phyloP scores from a whole-genome alignment of 1,140 invertebrate species.

The Scylla paramamosain region DNA sequence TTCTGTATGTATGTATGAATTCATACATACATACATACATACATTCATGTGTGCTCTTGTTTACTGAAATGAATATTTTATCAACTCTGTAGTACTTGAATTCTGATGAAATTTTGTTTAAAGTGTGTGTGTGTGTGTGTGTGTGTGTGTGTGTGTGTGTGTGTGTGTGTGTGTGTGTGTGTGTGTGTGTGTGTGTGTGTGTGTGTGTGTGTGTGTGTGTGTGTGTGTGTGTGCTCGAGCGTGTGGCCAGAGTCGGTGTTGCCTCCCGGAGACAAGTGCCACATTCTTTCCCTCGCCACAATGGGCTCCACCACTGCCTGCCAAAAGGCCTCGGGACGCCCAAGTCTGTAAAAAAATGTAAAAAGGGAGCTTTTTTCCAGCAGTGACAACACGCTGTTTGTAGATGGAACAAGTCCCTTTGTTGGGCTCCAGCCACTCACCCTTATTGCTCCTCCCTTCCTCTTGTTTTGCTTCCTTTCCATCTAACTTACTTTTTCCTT shows the following conservation, averaged over 20 bases:
- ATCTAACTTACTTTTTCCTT: neutral
- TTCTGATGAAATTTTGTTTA: too few relatives aligned
- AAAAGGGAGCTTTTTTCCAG: neutral
- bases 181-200: conserved; percentile 1
- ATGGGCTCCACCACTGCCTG: neutral
- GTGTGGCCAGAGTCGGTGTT: neutral
- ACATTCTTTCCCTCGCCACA: neutral
- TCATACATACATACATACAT: neutral
- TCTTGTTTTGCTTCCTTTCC: neutral
- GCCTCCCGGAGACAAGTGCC: neutral
- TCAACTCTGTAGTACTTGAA: too few relatives aligned
- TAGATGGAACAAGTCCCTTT: neutral
- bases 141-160: conserved; percentile 18
- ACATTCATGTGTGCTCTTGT: too few relatives aligned
- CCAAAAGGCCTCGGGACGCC: neutral
- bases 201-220: conserved; percentile 18
- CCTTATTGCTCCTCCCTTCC: neutral
- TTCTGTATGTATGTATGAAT: too few relatives aligned
- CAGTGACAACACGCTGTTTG: neutral
- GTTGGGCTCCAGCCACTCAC: neutral
- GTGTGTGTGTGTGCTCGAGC: neutral
- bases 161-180: conserved; percentile 18
- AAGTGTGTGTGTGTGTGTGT: neutral
- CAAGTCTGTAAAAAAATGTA: neutral
- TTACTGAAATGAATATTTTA: too few relatives aligned